Evolutionary conservation across 2,888 invertebrate genomes (phyloP).

Genomic region (Drosophila birchii): DNA sequence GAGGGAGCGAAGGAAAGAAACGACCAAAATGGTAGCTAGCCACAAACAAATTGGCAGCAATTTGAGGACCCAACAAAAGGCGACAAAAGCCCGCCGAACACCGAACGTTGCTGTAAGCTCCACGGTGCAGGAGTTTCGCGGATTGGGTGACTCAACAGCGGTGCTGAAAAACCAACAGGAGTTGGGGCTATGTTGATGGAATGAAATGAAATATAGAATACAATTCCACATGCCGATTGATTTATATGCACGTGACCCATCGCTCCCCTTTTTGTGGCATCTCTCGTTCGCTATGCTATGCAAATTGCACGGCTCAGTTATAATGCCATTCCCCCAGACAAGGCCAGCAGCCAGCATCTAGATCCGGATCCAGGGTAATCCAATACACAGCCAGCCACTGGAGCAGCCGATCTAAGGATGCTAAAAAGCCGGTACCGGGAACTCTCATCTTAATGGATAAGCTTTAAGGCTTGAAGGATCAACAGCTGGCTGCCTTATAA

Average conservation of each 20-base stretch:
- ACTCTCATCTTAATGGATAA: conserved; percentile 5
- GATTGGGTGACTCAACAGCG: conserved; percentile 45
- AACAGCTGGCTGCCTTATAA: background rate
- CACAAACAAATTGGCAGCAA: conserved; percentile 80
- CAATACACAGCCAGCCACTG: conserved; percentile 48
- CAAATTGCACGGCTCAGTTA: conserved; percentile 48
- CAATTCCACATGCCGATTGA: conserved; percentile 44
- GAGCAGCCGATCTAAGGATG: conserved; percentile 27
- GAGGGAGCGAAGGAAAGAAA: conserved; percentile 33
- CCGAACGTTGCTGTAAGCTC: conserved; percentile 31
- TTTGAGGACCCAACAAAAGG: conserved; percentile 69
- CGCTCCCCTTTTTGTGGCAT: conserved; percentile 8
- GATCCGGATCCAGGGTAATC: conserved; percentile 46
- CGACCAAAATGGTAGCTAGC: conserved; percentile 57
- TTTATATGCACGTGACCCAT: conserved; percentile 38
- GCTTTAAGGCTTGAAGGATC: too few species aligned
- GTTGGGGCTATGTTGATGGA: conserved; percentile 33
- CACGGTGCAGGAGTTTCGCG: conserved; percentile 46
- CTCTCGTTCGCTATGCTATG: conserved; percentile 21
- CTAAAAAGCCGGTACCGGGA: conserved; percentile 17
- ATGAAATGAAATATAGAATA: conserved; percentile 48
- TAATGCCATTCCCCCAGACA: conserved; percentile 67
- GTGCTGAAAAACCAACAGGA: conserved; percentile 32
- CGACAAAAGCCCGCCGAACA: conserved; percentile 65
- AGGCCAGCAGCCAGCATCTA: conserved; percentile 37